These are phyloP conservation scores for Ochropleura leucogaster DNA, from an alignment of 2,888 invertebrate species.

Conservation along the genomic window DNA sequence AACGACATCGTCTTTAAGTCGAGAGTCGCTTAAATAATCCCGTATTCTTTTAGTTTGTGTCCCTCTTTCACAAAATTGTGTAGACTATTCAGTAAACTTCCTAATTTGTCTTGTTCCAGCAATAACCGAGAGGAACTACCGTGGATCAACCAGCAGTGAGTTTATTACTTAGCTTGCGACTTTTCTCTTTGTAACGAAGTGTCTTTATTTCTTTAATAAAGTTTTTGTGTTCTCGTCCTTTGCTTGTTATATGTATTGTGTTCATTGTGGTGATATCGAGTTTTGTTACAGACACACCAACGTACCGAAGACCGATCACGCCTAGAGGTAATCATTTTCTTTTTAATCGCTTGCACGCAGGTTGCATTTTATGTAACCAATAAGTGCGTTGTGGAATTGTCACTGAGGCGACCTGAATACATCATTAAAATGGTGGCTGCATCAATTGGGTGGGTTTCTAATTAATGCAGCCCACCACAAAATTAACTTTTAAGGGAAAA, in stretches of 20 bases:
- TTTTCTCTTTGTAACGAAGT: conserved; percentile 20
- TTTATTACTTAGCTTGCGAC: conserved; percentile 26
- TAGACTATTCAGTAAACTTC: conserved; percentile 7
- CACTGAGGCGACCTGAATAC: too few species aligned
- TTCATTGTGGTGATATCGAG: conserved; percentile 28
- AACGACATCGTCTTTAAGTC: background rate
- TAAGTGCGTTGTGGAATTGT: too few species aligned
- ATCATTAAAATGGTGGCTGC: too few species aligned
- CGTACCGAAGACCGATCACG: conserved; percentile 42
- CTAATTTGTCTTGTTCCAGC: conserved; percentile 53
- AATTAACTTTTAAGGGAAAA: too few species aligned
- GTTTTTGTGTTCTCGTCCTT: background rate
- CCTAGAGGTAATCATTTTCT: conserved; percentile 69
- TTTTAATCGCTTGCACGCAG: too few species aligned
- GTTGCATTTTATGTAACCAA: too few species aligned
- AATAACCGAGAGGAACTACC: conserved; percentile 51
- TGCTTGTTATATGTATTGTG: background rate
- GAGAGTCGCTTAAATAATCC: background rate
- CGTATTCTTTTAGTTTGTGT: background rate
- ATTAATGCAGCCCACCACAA: too few species aligned
- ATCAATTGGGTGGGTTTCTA: too few species aligned
- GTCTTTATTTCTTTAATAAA: conserved; percentile 18
- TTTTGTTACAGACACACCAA: conserved; percentile 70
- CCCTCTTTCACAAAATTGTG: background rate
- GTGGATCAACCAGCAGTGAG: conserved; percentile 55